Evolutionary conservation across 2,797 vertebrate species (phyloP), one percentile per base, ranked within the genome.

Genomic region (Hyperoplus immaculatus): DNA sequence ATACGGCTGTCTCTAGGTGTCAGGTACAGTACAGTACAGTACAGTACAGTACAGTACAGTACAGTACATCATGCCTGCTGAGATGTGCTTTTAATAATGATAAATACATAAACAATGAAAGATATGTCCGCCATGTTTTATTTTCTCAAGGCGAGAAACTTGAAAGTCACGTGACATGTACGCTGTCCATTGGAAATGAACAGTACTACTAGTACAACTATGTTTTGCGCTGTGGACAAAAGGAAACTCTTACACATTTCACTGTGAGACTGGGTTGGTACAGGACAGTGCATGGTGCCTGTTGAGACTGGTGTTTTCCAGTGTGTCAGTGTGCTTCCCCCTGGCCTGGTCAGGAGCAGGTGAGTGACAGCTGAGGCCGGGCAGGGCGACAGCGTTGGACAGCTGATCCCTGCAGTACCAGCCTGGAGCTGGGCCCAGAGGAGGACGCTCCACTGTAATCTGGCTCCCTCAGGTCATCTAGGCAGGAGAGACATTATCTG

Each of bases 291-390:
- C 6, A 38, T 70, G 38, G 6, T 12, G 65, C 67, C 63, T 43
- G 38, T n/a, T 4, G 64, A 77, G 56, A 70, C 15, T 14, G 45
- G 43, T 29, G 16, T 13, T 65, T 69, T 69, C 29, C 42, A 45
- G 55, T 13, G 38, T 65, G 77, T 74, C 83, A 45, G 7, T 50
- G 67, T 29, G 29, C 29, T 29, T 29, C 69, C 14, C 72, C 70
- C 71, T 45, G 8, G 61, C 82, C 82, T 21, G 86, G 89, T 83
- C 71, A 21, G 7, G 54, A 83, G 86, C 93, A 94, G 92, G 91
- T 94, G 93, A 94, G 80, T 79, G 88, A 91, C 93, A 93, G 92
- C 92, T 94, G 94, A 93, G 91, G 81, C 90, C 65, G 59, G 29
- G 77, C 75, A 63, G 79, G 78, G 77, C 55, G 72, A 63, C 82